A percentile compares a stretch with the other conserved stretches of the same genome.
These are phyloP conservation scores for Limulus polyphemus DNA, from an alignment of 2,888 invertebrate species.

Conservation along the genomic window DNA sequence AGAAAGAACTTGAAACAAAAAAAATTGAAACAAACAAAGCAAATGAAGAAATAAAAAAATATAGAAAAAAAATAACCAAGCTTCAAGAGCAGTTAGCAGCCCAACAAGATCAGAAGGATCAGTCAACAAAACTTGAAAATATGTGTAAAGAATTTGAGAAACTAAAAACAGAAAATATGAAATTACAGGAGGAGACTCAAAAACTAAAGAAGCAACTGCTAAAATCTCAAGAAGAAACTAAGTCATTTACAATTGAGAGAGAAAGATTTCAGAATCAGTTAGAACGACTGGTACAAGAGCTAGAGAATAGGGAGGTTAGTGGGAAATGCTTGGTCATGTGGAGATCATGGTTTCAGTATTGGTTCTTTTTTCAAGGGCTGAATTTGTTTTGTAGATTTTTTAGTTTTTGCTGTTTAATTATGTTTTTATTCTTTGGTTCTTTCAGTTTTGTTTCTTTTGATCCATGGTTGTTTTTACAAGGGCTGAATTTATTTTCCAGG, in stretches of 20 bases:
- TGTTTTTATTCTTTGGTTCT: no score
- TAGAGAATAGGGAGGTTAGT: slow-evolving; percentile 78
- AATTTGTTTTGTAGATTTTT: no score
- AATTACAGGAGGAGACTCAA: slow-evolving; percentile 22
- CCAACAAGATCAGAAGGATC: neutral
- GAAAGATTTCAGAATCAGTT: slow-evolving; percentile 80
- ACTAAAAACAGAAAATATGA: slow-evolving; percentile 14
- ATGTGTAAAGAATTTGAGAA: slow-evolving; percentile 5
- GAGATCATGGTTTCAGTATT: no score
- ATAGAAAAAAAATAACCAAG: slow-evolving; percentile 13
- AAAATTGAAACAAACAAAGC: slow-evolving; percentile 9
- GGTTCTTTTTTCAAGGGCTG: no score
- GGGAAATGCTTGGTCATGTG: neutral
- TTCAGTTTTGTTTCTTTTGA: no score
- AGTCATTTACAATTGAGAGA: slow-evolving; percentile 65
- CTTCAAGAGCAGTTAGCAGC: slow-evolving; percentile 8
- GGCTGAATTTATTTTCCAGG: no score
- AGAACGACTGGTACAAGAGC: slow-evolving; percentile 81
- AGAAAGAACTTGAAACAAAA: neutral
- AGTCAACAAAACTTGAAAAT: no score
- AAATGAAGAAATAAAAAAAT: slow-evolving; percentile 9
- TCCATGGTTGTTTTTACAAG: no score
- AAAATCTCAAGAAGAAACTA: slow-evolving; percentile 63
- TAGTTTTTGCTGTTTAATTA: no score
- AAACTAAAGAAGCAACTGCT: slow-evolving; percentile 31